Conservation (phyloP, 2,113 vertebrate species). For the Agapornis roseicollis region DNA sequence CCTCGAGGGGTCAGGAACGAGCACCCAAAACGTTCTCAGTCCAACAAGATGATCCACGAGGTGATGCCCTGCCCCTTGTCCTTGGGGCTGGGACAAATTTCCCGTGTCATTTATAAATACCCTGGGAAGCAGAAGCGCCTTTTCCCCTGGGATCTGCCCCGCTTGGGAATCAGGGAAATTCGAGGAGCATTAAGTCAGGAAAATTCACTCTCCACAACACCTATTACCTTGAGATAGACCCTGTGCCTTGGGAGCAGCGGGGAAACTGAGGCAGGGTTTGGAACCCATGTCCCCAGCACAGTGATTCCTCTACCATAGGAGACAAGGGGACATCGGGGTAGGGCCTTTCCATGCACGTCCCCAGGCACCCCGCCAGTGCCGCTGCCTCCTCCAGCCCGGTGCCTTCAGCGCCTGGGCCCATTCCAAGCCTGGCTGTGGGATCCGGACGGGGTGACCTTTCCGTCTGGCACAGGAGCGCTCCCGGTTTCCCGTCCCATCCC, state of each 20-base stretch:
- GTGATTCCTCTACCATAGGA: not conserved
- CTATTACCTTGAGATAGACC: not conserved
- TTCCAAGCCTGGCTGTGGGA: not conserved
- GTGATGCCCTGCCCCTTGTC: not conserved
- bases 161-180: not conserved
- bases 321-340: rapidly evolving
- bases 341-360: rapidly evolving
- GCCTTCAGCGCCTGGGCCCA: not conserved
- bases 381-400: not conserved
- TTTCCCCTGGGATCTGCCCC: not conserved
- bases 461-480: not conserved
- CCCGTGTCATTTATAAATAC: not conserved
- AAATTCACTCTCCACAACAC: not conserved
- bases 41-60: not conserved
- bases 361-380: not conserved
- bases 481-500: not conserved
- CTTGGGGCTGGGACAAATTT: not conserved
- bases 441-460: not conserved
- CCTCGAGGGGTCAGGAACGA: rapidly evolving
- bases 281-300: too few species aligned
- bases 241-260: rapidly evolving
- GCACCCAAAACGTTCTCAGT: not conserved
- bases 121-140: slow-evolving; percentile 30
- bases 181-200: rapidly evolving
- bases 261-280: not conserved